Conservation (phyloP, 2,797 vertebrate species). For the Cetoscarus ocellatus region DNA sequence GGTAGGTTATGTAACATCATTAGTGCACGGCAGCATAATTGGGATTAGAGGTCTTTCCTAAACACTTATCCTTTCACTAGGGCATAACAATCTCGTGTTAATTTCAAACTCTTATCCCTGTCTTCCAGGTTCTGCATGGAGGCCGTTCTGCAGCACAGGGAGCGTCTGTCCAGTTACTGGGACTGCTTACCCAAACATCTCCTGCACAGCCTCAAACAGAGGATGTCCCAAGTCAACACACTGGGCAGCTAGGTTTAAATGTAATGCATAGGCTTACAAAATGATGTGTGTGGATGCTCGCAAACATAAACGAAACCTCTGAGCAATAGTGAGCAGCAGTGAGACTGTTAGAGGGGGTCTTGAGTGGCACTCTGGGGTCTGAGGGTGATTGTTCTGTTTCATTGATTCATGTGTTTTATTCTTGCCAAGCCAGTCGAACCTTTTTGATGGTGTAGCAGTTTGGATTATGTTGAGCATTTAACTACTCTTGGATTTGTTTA, state of each 20-base stretch:
- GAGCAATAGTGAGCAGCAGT: conserved; percentile 40
- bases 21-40: too few species aligned
- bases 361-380: not conserved
- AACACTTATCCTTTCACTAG: too few species aligned
- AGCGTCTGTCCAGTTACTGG: conserved; percentile 89
- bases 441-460: not conserved
- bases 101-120: not conserved
- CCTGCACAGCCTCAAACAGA: conserved; percentile 90
- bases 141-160: conserved; percentile 88
- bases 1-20: too few species aligned
- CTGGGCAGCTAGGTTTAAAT: conserved; percentile 86
- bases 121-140: conserved; percentile 91
- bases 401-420: not conserved
- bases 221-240: conserved; percentile 89
- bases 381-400: not conserved
- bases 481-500: not conserved
- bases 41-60: too few species aligned
- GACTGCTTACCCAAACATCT: conserved; percentile 95
- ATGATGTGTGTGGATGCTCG: conserved; percentile 36
- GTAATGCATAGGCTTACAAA: not conserved
- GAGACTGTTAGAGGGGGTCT: conserved; percentile 15
- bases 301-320: conserved; percentile 9
- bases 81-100: too few species aligned
- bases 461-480: not conserved
- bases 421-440: conserved; percentile 10